phyloP scores from a whole-genome alignment of 2,888 invertebrate species.

The Griposia aprilina region DNA sequence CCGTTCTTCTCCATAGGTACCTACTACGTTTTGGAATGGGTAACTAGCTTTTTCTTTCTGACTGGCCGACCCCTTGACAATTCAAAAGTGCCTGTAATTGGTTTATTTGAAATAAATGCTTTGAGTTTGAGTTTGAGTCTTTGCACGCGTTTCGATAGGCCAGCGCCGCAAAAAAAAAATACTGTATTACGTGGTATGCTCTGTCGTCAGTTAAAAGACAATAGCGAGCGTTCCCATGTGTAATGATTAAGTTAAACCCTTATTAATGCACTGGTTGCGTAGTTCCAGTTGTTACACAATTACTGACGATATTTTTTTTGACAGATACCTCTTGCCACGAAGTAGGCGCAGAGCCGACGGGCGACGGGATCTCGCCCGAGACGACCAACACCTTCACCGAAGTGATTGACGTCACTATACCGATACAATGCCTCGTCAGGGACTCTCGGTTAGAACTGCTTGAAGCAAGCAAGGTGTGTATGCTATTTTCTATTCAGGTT shows the following conservation, averaged over 20 bases:
- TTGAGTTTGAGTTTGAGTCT: too few species aligned
- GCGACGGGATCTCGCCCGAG: conserved; percentile 77
- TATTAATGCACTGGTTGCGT: background rate
- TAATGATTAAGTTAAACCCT: background rate
- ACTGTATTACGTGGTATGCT: background rate
- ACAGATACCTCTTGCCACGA: conserved; percentile 80
- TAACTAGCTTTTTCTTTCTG: too few species aligned
- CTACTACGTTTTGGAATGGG: too few species aligned
- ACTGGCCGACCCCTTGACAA: too few species aligned
- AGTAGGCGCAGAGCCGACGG: conserved; percentile 74
- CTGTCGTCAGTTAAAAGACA: background rate
- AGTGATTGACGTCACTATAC: conserved; percentile 97
- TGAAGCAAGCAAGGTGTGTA: conserved; percentile 95
- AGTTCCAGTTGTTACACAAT: conserved; percentile 4
- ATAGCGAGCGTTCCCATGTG: background rate
- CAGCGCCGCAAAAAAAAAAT: background rate
- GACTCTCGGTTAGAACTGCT: conserved; percentile 97
- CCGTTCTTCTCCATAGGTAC: too few species aligned
- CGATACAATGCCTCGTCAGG: conserved; percentile 97
- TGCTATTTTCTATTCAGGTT: conserved; percentile 2
- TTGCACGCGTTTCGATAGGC: background rate
- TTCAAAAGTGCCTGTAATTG: too few species aligned
- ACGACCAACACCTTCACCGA: conserved; percentile 82
- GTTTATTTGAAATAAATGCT: too few species aligned
- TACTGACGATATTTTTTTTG: background rate